Base-by-base conservation (phyloP, 1,140 invertebrate genomes). In the Zaprionus davidi region DNA sequence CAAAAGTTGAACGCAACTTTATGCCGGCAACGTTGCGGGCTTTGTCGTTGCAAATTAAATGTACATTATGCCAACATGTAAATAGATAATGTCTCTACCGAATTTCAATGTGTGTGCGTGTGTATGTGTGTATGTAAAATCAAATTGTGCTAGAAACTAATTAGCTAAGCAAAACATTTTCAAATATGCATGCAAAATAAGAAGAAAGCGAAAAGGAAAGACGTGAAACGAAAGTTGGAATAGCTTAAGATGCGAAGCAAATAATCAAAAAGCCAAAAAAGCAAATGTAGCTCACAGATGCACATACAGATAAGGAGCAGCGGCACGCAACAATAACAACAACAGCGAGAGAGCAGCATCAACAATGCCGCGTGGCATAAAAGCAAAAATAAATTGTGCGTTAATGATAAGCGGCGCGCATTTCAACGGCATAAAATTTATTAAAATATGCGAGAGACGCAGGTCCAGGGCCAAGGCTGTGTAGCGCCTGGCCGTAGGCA, bases 381-480 rank as follows among this genome's bases (percentile, higher is more conserved):
- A 88, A 90, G 85, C 85, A 90, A 88, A 88, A 90, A 90, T 90
- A 90, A 90, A 90, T 90, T 90, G 85, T 90, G 85, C 85, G 85
- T 90, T 90, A 90, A 90, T 90, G 85, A 90, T 90, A 90, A 90
- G 85, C 85, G 86, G 79, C 60, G 86, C 82, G 75, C 81, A 90
- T 90, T 90, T 90, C 81, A 85, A 79, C 79, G 79, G 86, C 85
- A 90, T 90, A 85, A 90, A 90, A 90, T 90, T 90, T 90, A 90
- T 90, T 81, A 90, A 90, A 90, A 90, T 90, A 90, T 90, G 85
- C 85, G 85, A 72, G 75, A 67, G 55, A 59, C 69, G 68, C 44
- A 41, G 57, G 57, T 59, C 13, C 57, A 63, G 67, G 44, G 65
- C 64, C 69, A 55, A 63, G 71, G 62, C 34, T 66, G 66, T 49